phyloP scores from a whole-genome alignment of 2,888 invertebrate species.

The Volucella inanis region DNA sequence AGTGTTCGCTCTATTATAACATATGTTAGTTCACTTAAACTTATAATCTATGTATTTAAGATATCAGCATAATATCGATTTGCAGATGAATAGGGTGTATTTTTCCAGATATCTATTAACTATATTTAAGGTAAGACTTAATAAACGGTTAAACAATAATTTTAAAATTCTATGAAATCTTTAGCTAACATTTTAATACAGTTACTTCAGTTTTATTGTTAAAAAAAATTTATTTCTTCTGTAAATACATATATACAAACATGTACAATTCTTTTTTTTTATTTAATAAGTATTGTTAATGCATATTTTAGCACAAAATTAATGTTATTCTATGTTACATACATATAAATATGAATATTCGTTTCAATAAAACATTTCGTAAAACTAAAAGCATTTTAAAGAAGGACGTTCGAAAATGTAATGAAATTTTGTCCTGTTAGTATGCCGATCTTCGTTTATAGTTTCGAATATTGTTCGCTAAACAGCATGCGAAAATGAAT shows the following conservation, averaged over 20 bases:
- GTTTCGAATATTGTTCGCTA: slow-evolving; percentile 94
- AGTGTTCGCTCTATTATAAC: no score
- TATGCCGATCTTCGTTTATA: slow-evolving; percentile 89
- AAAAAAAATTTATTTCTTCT: slow-evolving; percentile 56
- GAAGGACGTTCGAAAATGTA: slow-evolving; percentile 23
- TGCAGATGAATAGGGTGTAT: no score
- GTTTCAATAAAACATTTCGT: slow-evolving; percentile 30
- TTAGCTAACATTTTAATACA: not conserved
- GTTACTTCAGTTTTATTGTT: slow-evolving; percentile 15
- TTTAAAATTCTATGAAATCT: no score
- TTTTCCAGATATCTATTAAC: no score
- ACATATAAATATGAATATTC: not conserved
- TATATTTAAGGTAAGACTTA: no score
- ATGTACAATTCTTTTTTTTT: slow-evolving; percentile 44
- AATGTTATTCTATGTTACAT: slow-evolving; percentile 8
- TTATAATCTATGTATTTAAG: no score
- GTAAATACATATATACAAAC: slow-evolving; percentile 44
- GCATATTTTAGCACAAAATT: slow-evolving; percentile 47
- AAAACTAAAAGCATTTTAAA: slow-evolving; percentile 27
- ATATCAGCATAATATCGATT: no score
- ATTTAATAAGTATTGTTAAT: slow-evolving; percentile 53
- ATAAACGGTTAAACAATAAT: no score
- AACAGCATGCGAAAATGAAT: slow-evolving; percentile 92
- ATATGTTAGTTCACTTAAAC: no score
- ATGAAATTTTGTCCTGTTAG: slow-evolving; percentile 80